Percentiles rank a stretch among this genome's conserved stretches.
phyloP scores from a whole-genome alignment of 2,113 vertebrate genomes.

The Rafetus swinhoei region DNA sequence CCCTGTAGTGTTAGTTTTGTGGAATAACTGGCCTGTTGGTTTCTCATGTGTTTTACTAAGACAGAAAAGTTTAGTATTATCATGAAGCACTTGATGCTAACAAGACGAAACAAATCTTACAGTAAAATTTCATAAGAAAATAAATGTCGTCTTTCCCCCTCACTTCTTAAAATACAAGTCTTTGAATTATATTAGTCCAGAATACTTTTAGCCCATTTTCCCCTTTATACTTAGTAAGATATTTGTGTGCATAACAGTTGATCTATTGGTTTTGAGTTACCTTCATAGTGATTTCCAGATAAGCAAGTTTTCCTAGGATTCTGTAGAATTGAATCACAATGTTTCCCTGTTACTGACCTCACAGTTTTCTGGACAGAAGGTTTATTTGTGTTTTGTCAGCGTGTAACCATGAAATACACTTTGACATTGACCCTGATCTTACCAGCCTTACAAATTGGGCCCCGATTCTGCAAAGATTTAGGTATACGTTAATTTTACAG shows the following conservation, averaged over 20 bases:
- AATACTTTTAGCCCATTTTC: not conserved
- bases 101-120: not conserved
- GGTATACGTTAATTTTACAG: fast-evolving
- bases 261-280: not conserved
- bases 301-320: not conserved
- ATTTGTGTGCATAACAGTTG: not conserved
- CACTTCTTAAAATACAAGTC: not conserved
- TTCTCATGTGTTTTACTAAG: not conserved
- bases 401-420: fast-evolving
- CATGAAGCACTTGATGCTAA: not conserved
- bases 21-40: not conserved
- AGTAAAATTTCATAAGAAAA: not conserved
- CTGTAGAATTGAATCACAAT: not conserved
- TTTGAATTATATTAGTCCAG: not conserved
- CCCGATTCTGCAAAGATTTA: not conserved
- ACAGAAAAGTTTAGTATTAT: not conserved
- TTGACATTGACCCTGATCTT: not conserved
- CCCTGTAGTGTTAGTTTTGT: not conserved
- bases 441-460: not conserved
- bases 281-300: fast-evolving
- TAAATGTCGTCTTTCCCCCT: not conserved
- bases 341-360: not conserved
- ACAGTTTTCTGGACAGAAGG: not conserved
- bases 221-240: not conserved
- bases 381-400: not conserved